Evolutionary conservation across 2,113 vertebrate genomes (phyloP), one percentile per base, ranked within the genome.

Genomic region (Toxostoma redivivum): DNA sequence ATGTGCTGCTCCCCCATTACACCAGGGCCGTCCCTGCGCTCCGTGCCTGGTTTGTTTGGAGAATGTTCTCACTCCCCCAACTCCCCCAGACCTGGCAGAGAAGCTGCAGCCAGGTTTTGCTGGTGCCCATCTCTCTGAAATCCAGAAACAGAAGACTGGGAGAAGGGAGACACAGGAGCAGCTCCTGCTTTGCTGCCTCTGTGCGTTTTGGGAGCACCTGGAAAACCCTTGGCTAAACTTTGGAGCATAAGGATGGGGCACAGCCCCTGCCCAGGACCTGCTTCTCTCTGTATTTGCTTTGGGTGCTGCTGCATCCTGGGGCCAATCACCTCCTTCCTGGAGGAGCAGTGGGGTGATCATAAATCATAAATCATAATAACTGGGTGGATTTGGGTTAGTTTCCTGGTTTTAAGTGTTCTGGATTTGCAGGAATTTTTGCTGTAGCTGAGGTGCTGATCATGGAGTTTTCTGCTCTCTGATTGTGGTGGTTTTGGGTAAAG

Each of bases 311-410:
- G 2, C 20, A 14, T 53, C 58, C 15, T 2, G 7, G 67, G 62
- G 33, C 60, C 0, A 0, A 14, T 73, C 51, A 9, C 22, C 14
- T 33, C 28, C 27, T 71, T 56, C 51, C 8, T 0, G 1, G 25
- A 40, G 23, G 40, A 40, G 42, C 3, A 1, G 33, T 27, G 64
- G 45, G 21, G 2, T 6, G 20, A 5, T 27, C 25, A 37, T 45
- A 45, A 37, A 11, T 38, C 40, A 42, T 42, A 42, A 42, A 42
- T 42, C 40, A 42, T 42, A 42, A 42, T 42, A 42, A 42, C 40
- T 42, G 23, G 30, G 35, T 2, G 1, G 4, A 15, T 80, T 62
- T 12, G 69, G 21, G 13, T 28, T 65, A 7, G 0, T n/a, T 81
- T 74, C 22, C 21, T 81, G 33, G 27, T 51, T 86, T 88, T 25